These are phyloP conservation scores for Accipiter cooperii DNA, from an alignment of 2,113 vertebrate species.

Conservation along the genomic window DNA sequence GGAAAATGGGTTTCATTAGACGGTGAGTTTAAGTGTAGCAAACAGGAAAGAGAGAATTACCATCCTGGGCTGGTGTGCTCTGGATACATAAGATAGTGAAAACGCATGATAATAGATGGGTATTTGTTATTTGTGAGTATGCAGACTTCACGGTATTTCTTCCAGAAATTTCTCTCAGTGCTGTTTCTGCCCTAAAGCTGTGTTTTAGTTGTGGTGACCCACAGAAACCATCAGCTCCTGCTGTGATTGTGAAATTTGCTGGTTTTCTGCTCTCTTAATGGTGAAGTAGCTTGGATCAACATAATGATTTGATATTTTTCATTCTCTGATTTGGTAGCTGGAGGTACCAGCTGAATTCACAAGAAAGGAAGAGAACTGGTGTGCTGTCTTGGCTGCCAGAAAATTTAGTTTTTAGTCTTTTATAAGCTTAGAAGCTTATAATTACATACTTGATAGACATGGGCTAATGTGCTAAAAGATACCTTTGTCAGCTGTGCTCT, in stretches of 20 bases:
- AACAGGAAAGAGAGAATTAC: background rate
- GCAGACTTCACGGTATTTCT: background rate
- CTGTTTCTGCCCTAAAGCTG: background rate
- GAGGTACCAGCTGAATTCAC: background rate
- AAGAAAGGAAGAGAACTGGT: background rate
- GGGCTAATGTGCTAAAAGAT: background rate
- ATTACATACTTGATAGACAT: background rate
- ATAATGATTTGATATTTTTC: background rate
- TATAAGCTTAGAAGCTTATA: background rate
- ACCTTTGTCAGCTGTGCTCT: background rate
- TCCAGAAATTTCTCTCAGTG: background rate
- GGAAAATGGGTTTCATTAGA: background rate
- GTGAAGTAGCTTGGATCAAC: background rate
- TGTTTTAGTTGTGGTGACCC: background rate
- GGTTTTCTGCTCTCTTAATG: background rate
- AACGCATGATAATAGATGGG: background rate
- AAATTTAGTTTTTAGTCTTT: background rate
- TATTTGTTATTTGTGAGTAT: background rate
- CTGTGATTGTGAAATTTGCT: background rate
- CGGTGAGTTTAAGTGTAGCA: background rate
- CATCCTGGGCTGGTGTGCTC: background rate
- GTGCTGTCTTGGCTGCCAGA: background rate
- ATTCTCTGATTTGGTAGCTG: background rate
- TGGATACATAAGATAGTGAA: background rate
- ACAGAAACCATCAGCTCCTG: background rate